A percentile compares a stretch with the other conserved stretches of the same genome.
phyloP scores from a whole-genome alignment of 2,888 invertebrate genomes.

The Uloborus plumipes region DNA sequence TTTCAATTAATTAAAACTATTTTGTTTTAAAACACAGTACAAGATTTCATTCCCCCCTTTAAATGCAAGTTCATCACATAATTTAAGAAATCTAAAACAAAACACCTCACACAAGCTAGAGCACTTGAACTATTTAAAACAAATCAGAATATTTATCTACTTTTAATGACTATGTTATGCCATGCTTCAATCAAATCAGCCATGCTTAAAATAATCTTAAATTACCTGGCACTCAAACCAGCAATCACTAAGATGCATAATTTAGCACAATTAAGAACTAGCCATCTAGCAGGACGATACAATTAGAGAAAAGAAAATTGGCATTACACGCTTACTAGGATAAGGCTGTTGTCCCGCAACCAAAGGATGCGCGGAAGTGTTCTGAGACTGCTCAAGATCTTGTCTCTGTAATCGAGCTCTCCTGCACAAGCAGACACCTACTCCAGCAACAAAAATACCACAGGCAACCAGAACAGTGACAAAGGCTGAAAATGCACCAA shows the following conservation, averaged over 20 bases:
- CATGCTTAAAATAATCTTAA: slow-evolving; percentile 9
- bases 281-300: slow-evolving; percentile 23
- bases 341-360: slow-evolving; percentile 59
- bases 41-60: neutral
- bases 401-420: slow-evolving; percentile 54
- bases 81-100: neutral
- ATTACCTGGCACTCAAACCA: slow-evolving; percentile 22
- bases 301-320: slow-evolving; percentile 23
- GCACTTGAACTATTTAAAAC: neutral
- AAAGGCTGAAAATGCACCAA: slow-evolving; percentile 34
- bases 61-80: neutral
- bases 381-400: slow-evolving; percentile 50
- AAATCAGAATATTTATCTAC: too few species aligned
- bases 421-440: slow-evolving; percentile 40
- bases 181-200: neutral
- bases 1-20: too few species aligned
- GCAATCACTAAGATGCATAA: slow-evolving; percentile 15
- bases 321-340: slow-evolving; percentile 65
- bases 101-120: neutral
- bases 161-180: too few species aligned
- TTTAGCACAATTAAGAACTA: slow-evolving; percentile 30
- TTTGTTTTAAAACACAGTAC: neutral
- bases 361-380: slow-evolving; percentile 38
- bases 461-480: slow-evolving; percentile 31
- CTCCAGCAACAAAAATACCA: slow-evolving; percentile 21